These are phyloP conservation scores for Dicrostonyx torquatus DNA, from an alignment of 2,797 vertebrate species.

Conservation along the genomic window DNA sequence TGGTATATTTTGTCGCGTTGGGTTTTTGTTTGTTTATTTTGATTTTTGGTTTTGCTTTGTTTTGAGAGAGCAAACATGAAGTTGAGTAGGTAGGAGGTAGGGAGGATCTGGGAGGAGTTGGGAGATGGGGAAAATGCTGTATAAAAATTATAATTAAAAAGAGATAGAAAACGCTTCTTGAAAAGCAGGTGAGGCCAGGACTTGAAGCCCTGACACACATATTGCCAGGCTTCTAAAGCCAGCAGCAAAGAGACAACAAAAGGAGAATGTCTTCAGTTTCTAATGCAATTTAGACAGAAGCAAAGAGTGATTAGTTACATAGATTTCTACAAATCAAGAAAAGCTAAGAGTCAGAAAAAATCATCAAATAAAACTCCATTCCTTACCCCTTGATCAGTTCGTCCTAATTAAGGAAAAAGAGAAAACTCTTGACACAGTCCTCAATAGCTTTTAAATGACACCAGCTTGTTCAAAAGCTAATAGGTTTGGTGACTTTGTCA, in stretches of 20 bases:
- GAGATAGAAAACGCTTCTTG: not conserved
- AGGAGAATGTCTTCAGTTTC: not conserved
- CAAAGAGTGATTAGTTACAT: not conserved
- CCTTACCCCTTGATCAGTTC: constrained; percentile 6
- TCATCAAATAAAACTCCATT: not conserved
- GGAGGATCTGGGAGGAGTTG: not conserved
- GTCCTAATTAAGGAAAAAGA: not conserved
- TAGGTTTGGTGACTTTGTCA: not conserved
- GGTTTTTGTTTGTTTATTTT: not conserved
- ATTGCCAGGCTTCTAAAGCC: not conserved
- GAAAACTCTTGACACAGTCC: not conserved
- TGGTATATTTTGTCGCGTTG: not conserved
- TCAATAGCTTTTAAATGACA: not conserved
- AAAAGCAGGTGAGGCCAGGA: not conserved
- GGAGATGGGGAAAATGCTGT: not conserved
- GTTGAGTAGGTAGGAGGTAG: too few species aligned
- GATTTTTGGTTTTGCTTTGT: not conserved
- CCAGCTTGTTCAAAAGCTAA: not conserved
- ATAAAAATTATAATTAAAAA: not conserved
- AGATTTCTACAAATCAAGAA: constrained; percentile 44
- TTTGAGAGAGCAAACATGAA: not conserved
- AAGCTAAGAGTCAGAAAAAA: not conserved
- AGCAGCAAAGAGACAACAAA: rapidly evolving
- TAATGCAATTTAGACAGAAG: not conserved
- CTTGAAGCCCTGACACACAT: not conserved